Conservation (phyloP, 1,140 invertebrate species). For the Zaprionus kolodkinae region DNA sequence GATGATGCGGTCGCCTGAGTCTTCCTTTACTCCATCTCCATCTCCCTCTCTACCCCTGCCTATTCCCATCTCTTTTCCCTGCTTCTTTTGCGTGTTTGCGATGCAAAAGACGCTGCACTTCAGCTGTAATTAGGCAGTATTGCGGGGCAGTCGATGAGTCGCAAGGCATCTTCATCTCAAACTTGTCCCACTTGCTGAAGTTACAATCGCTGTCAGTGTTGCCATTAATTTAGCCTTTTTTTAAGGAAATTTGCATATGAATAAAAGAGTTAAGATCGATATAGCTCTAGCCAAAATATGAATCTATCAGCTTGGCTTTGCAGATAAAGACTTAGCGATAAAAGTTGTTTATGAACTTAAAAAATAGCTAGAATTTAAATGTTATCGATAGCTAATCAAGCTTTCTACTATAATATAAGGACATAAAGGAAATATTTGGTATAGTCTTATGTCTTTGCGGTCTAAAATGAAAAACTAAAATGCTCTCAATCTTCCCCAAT, state of each 20-base stretch:
- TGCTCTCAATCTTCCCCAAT: too few relatives aligned
- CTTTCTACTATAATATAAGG: too few relatives aligned
- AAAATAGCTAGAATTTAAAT: too few relatives aligned
- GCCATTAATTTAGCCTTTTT: neutral
- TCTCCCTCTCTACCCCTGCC: neutral
- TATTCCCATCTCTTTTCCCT: neutral
- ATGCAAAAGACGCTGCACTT: slow-evolving; percentile 51
- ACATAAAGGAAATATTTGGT: too few relatives aligned
- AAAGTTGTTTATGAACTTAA: too few relatives aligned
- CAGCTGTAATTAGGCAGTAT: slow-evolving; percentile 74
- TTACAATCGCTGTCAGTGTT: neutral
- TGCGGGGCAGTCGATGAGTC: slow-evolving; percentile 33
- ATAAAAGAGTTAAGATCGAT: neutral
- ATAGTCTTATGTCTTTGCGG: too few relatives aligned
- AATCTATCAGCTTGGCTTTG: too few relatives aligned
- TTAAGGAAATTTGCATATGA: neutral
- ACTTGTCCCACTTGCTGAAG: slow-evolving; percentile 8
- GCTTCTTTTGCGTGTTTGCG: slow-evolving; percentile 6
- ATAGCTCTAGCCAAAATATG: too few relatives aligned
- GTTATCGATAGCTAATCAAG: too few relatives aligned
- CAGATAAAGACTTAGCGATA: too few relatives aligned
- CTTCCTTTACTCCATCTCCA: neutral
- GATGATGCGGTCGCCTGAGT: slow-evolving; percentile 76
- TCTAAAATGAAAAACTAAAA: too few relatives aligned
- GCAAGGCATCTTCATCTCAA: slow-evolving; percentile 32